Conservation (phyloP, 2,888 invertebrate species). For the Drosophila phalerata region DNA sequence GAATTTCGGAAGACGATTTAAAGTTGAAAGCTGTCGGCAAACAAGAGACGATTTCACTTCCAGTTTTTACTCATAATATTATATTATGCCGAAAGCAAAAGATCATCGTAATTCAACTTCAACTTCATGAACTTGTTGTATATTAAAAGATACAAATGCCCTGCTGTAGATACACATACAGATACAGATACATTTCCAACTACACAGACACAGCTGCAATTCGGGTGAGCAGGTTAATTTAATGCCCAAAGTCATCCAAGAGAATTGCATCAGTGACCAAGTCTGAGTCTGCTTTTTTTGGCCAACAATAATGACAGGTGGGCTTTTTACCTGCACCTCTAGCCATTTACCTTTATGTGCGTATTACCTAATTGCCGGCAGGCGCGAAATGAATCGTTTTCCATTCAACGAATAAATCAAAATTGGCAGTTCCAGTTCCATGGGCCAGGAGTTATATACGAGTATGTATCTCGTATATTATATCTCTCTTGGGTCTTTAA, state of each 20-base stretch:
- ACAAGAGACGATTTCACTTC: constrained; percentile 65
- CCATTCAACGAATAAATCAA: constrained; percentile 57
- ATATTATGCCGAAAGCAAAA: constrained; percentile 59
- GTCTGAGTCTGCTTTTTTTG: constrained; percentile 27
- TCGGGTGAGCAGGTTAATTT: constrained; percentile 69
- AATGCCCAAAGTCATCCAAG: constrained; percentile 40
- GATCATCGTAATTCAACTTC: constrained; percentile 64
- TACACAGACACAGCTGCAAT: constrained; percentile 35
- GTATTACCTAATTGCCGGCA: constrained; percentile 69
- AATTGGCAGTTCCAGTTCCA: constrained; percentile 65
- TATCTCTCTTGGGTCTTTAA: constrained; percentile 13
- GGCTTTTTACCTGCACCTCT: constrained; percentile 42
- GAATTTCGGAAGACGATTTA: constrained; percentile 55
- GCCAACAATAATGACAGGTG: constrained; percentile 51
- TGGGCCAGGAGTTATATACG: constrained; percentile 29
- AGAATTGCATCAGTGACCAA: constrained; percentile 40
- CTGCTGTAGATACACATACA: constrained; percentile 22
- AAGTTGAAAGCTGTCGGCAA: constrained; percentile 38
- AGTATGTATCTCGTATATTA: not conserved
- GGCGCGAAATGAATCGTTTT: constrained; percentile 56
- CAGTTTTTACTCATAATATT: constrained; percentile 52
- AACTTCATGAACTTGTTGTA: constrained; percentile 39
- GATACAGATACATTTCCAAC: constrained; percentile 25
- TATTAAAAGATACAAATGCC: constrained; percentile 44
- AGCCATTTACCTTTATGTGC: constrained; percentile 59